phyloP scores from a whole-genome alignment of 2,113 vertebrate species.

The Lophura nycthemera region DNA sequence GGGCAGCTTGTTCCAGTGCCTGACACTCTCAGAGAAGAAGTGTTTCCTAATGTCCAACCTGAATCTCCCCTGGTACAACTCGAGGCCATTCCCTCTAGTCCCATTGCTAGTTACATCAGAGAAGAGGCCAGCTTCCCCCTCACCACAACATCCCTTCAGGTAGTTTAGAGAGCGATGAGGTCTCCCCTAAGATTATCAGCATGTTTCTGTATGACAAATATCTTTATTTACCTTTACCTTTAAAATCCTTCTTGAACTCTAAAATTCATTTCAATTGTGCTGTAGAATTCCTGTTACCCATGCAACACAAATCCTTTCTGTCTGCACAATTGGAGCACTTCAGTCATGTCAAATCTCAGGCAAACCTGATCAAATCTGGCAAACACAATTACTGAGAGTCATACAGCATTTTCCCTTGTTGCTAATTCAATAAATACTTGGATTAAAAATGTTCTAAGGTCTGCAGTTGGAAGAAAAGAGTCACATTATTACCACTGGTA shows the following conservation, averaged over 20 bases:
- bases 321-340: neutral
- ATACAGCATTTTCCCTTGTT: neutral
- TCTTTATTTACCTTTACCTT: neutral
- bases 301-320: neutral
- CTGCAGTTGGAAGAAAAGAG: neutral
- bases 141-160: too few species aligned
- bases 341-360: neutral
- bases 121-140: too few species aligned
- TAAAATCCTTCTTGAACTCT: neutral
- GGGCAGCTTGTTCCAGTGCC: too few species aligned
- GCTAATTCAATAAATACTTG: neutral
- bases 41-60: too few species aligned
- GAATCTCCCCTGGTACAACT: too few species aligned
- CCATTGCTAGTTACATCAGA: too few species aligned
- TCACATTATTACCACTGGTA: neutral
- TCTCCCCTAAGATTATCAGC: neutral
- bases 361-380: neutral
- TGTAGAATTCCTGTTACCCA: neutral
- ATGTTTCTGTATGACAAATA: neutral
- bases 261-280: neutral
- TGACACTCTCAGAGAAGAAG: too few species aligned
- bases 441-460: neutral
- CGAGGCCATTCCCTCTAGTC: too few species aligned
- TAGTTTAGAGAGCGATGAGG: too few species aligned
- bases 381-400: neutral